Conservation (phyloP, 2,797 vertebrate species). For the Notoglanidium macrostoma region DNA sequence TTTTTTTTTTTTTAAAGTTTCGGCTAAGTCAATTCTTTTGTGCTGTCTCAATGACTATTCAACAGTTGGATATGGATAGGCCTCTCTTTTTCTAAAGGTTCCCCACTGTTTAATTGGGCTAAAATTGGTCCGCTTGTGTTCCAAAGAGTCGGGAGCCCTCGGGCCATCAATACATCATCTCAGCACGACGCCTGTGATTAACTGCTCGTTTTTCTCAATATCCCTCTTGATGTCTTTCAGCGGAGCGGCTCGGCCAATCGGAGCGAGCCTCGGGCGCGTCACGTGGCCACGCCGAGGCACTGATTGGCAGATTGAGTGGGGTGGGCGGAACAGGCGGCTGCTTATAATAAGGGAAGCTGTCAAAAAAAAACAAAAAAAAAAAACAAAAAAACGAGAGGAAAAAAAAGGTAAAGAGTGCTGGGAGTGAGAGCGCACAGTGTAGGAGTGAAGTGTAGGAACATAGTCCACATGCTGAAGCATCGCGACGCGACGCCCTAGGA, state of each 20-base stretch:
- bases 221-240: conserved; percentile 72
- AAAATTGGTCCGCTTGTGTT: conserved; percentile 75
- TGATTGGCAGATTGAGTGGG: conserved; percentile 74
- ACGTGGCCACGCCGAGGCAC: conserved; percentile 52
- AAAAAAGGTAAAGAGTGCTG: background rate
- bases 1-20: conserved; percentile 34
- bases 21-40: conserved; percentile 50
- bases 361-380: conserved; percentile 31
- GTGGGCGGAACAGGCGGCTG: conserved; percentile 69
- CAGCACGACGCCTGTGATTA: conserved; percentile 80
- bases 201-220: conserved; percentile 78
- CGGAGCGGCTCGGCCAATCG: conserved; percentile 70
- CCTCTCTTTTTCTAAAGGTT: conserved; percentile 65
- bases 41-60: conserved; percentile 61
- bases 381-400: background rate
- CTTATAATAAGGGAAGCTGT: conserved; percentile 64
- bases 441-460: conserved; percentile 51
- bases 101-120: conserved; percentile 80
- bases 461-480: conserved; percentile 57
- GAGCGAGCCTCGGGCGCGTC: conserved; percentile 60
- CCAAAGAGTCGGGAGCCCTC: conserved; percentile 60
- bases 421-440: background rate
- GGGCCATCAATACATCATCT: conserved; percentile 74
- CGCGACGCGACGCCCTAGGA: conserved; percentile 74
- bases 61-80: conserved; percentile 70